Evolutionary conservation across 2,113 vertebrate genomes (phyloP), one percentile per base, ranked within the genome.

Genomic region (Telmatochromis sp.): DNA sequence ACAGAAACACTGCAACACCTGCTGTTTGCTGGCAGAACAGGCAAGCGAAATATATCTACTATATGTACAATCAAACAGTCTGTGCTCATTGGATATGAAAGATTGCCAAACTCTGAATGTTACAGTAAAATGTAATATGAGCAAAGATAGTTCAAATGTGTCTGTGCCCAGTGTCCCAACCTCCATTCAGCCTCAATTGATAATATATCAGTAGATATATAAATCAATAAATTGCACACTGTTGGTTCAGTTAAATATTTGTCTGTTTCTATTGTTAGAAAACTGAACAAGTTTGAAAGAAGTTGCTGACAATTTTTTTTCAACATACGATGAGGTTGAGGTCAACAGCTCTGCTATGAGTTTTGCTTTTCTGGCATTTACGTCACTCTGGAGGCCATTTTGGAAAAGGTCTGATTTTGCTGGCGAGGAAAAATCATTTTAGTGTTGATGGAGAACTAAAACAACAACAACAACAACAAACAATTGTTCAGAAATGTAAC

Each of bases 1-100:
- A 82, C 83, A 84, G 86, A 84, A 54, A 58, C 42, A 57, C 28
- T 54, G 80, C 82, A 92, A 45, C 89, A 91, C 87, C 87, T 88
- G 86, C 86, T 89, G 87, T 86, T 86, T 50, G 87, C 83, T 88
- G 81, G 68, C 23, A 82, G 68, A 37, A 5, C 65, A 54, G 4
- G 58, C 6, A 47, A 14, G 10, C 12, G 19, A 81, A 75, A 45
- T 35, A 86, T 26, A 31, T 80, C 78, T 7, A 28, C 26, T 60
- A 14, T 17, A 82, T 68, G 11, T 19, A 15, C n/a, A 40, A n/a
- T 7, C 14, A 65, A 68, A 79, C 31, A 57, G 21, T 31, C 28
- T 23, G 42, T 54, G 65, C 75, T 68, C 12, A 47, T 14, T 51
- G 19, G 45, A 47, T 57, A 51, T 31, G 40, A 82, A 28, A 54